Evolutionary conservation across 2,888 invertebrate species (phyloP).

Genomic region (Coelinius sp.): DNA sequence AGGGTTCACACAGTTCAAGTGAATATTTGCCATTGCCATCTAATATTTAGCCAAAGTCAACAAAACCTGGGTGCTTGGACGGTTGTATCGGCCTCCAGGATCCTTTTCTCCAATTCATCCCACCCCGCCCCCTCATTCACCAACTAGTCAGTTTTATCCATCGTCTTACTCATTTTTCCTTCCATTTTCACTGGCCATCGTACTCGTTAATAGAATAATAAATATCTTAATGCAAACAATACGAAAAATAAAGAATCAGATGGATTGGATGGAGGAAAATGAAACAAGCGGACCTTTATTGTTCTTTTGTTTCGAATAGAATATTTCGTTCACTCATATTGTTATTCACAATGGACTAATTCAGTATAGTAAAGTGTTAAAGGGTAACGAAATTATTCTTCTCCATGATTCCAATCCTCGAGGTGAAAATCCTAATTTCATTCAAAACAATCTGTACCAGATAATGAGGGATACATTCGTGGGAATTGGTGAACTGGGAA

Average conservation of each 20-base stretch:
- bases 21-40: conserved; percentile 67
- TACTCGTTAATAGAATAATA: conserved; percentile 66
- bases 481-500: not conserved
- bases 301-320: not conserved
- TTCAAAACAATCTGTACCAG: not conserved
- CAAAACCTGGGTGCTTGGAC: conserved; percentile 52
- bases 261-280: not conserved
- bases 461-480: not conserved
- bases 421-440: not conserved
- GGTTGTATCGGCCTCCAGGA: conserved; percentile 59
- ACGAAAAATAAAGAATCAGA: not conserved
- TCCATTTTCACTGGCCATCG: conserved; percentile 31
- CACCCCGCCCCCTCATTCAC: conserved; percentile 48
- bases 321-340: no score
- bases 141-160: conserved; percentile 20
- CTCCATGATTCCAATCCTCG: not conserved
- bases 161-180: conserved; percentile 35
- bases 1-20: conserved; percentile 57
- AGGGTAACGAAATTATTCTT: not conserved
- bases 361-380: no score
- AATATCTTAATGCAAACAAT: conserved; percentile 50
- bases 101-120: conserved; percentile 57
- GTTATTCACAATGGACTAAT: no score
- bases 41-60: conserved; percentile 68
- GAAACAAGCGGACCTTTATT: not conserved